Conservation (phyloP, 2,888 invertebrate species). For the Cinara cedri region DNA sequence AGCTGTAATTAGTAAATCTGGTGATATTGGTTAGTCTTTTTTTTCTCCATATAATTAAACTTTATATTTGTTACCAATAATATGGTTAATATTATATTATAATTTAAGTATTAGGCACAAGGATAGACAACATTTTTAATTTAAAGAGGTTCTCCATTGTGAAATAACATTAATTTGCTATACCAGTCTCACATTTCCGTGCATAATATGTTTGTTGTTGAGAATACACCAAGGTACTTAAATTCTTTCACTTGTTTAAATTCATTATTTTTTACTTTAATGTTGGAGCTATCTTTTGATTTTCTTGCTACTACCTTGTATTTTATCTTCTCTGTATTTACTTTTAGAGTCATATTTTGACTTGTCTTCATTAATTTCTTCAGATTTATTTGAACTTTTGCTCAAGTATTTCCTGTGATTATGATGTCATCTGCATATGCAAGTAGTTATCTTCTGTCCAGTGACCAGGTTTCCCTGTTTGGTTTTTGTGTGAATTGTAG, state of each 20-base stretch:
- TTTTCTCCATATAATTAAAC: not conserved
- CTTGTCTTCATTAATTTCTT: constrained; percentile 16
- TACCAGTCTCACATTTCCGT: not conserved
- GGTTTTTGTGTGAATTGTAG: too few relatives aligned
- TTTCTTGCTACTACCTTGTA: not conserved
- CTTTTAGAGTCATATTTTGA: not conserved
- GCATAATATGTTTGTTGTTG: constrained; percentile 1
- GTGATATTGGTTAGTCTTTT: constrained; percentile 69
- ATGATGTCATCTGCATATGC: constrained; percentile 16
- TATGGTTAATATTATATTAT: too few relatives aligned
- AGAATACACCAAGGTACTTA: not conserved
- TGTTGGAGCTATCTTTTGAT: not conserved
- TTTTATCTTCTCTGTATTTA: not conserved
- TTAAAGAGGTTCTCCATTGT: not conserved
- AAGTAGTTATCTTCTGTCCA: constrained; percentile 6
- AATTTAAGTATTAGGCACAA: not conserved
- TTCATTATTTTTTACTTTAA: not conserved
- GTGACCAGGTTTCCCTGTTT: constrained; percentile 27
- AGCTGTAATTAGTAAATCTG: constrained; percentile 78
- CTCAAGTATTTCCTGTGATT: constrained; percentile 21
- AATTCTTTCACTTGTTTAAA: not conserved
- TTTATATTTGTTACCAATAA: too few relatives aligned
- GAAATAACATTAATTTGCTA: not conserved
- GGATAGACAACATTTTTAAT: not conserved
- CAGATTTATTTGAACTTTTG: constrained; percentile 23